Base-by-base conservation (phyloP, 2,797 vertebrate species). In the Argyrosomus regius region DNA sequence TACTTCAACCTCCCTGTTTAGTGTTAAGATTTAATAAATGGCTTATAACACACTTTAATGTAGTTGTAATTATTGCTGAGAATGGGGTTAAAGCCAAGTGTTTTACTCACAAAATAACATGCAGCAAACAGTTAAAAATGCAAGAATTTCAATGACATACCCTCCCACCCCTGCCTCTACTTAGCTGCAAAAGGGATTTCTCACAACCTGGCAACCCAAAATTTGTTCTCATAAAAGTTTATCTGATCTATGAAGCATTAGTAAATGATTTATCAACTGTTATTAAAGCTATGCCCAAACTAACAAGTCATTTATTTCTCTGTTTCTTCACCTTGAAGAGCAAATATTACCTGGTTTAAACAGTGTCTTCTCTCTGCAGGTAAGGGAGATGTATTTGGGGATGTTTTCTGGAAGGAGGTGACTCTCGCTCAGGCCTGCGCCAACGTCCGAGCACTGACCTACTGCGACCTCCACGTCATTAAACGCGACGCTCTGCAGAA, bases 391-490 rank as follows among this genome's bases (percentile, higher is more conserved):
- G 98, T 99, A 57, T 99, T 99, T 87, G 98, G 98, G 46, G 98
- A 99, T 52, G 97, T 99, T 72, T 99, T 99, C 94, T 99, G 98
- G 98, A 99, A 99, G 83, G 98, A 99, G 88, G 96, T 97, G 60
- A 98, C 96, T 1, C 95, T 99, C 0, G 98, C 98, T 77, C 98
- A 98, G 81, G 97, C 98, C 49, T 99, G 98, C 45, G 98, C 98
- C 61, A 99, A 99, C 3, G 98, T 99, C 5, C 96, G 98, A 79
- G 98, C 98, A 46, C 90, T 99, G 94, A 99, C 98, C 69, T 99
- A 99, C 94, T 99, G 98, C 54, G 98, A 99, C 92, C 96, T 99
- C 70, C 98, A 99, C 18, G 97, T 99, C 87, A 99, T 99, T 72
- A 99, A 99, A 86, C 96, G 98, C 5, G 98, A 99, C 9, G 98